Conservation (phyloP, 2,797 vertebrate genomes). For the Mustela erminea region DNA sequence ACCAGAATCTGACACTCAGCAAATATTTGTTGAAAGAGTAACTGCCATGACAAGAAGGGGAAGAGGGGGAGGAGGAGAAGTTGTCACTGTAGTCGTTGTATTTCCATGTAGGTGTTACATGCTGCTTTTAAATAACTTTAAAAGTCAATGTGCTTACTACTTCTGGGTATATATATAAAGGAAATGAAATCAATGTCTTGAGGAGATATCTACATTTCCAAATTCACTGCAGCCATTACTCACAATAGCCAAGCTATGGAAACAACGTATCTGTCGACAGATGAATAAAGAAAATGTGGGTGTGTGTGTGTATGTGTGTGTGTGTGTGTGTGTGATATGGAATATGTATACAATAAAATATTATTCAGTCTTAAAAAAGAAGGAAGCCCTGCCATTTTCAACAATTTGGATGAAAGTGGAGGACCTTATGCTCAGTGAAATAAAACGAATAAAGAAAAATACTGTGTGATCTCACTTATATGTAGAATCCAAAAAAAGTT, state of each 20-base stretch:
- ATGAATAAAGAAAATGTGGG: neutral
- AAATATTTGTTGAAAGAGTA: neutral
- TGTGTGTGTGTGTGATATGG: neutral
- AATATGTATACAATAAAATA: neutral
- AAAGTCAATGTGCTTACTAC: neutral
- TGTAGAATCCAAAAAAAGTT: neutral
- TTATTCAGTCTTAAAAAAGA: neutral
- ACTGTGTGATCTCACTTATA: neutral
- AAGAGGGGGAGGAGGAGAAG: neutral
- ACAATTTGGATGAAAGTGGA: neutral
- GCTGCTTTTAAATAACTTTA: neutral
- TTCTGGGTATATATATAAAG: neutral
- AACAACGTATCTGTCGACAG: neutral
- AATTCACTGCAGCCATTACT: neutral
- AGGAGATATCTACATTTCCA: neutral
- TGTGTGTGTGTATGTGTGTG: neutral
- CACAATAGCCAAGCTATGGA: neutral
- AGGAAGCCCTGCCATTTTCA: constrained; percentile 14
- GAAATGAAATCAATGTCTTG: neutral
- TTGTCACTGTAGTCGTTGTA: neutral
- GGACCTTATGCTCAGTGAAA: neutral
- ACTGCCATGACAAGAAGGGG: neutral
- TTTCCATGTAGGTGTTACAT: neutral
- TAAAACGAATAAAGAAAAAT: neutral
- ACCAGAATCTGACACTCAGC: neutral